Evolutionary conservation across 2,888 invertebrate species (phyloP).

Genomic region (Drosophila leonis): DNA sequence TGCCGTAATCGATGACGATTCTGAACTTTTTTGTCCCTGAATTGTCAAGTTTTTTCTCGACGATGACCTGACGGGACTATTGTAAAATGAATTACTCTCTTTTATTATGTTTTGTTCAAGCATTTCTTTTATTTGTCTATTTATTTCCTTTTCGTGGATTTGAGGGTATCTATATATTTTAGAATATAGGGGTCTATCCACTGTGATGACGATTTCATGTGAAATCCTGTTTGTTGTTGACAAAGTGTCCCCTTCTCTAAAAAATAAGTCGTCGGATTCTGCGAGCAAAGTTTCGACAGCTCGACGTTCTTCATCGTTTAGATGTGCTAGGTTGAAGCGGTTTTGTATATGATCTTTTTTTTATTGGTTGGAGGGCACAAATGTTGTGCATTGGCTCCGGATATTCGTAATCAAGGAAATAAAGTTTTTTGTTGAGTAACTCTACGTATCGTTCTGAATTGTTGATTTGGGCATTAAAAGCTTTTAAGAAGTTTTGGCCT

Average conservation of each 20-base stretch:
- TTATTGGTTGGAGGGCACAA: neutral
- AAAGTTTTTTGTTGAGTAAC: neutral
- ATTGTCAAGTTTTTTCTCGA: too few relatives aligned
- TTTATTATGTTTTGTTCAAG: too few relatives aligned
- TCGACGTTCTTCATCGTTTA: neutral
- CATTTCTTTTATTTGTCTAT: too few relatives aligned
- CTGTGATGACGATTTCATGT: neutral
- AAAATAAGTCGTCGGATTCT: neutral
- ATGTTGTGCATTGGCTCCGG: neutral
- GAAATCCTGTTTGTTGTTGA: neutral
- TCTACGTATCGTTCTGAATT: neutral
- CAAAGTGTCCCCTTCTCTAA: too few relatives aligned
- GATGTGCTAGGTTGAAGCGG: neutral
- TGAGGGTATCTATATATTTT: conserved; percentile 1
- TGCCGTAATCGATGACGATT: too few relatives aligned
- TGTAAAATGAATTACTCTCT: too few relatives aligned
- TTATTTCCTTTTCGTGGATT: neutral
- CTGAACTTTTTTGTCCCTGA: too few relatives aligned
- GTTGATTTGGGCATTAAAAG: neutral
- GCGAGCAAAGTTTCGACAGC: neutral
- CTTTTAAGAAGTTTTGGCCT: too few relatives aligned
- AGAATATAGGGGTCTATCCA: neutral
- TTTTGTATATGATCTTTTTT: neutral
- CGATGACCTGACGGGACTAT: too few relatives aligned
- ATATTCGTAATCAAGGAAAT: neutral